Conservation (phyloP, 1,140 invertebrate species). For the Theocolax elegans region DNA sequence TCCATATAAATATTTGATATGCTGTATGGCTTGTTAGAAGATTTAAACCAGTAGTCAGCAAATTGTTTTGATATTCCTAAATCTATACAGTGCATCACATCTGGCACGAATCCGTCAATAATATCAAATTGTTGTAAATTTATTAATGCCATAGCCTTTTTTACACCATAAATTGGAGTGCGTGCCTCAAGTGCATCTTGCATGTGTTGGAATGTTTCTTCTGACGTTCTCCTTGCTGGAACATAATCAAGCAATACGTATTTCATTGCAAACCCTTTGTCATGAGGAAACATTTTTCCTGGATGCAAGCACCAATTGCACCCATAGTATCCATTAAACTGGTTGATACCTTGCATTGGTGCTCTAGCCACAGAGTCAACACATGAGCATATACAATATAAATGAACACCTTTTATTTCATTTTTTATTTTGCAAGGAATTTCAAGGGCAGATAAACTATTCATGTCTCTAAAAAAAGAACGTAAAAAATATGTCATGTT, state of each 20-base stretch:
- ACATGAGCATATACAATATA: constrained; percentile 33
- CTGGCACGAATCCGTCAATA: constrained; percentile 33
- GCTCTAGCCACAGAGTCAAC: constrained; percentile 31
- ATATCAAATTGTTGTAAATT: constrained; percentile 37
- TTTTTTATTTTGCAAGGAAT: constrained; percentile 1
- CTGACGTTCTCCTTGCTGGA: constrained; percentile 3
- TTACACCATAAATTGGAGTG: constrained; percentile 25
- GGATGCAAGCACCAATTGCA: constrained; percentile 32
- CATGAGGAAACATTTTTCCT: constrained; percentile 11
- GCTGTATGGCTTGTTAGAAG: neutral
- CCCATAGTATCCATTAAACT: constrained; percentile 42
- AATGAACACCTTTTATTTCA: constrained; percentile 13
- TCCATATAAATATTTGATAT: neutral
- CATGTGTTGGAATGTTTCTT: constrained; percentile 20
- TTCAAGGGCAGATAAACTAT: constrained; percentile 7
- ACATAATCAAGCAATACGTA: constrained; percentile 6
- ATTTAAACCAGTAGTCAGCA: constrained; percentile 37
- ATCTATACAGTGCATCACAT: constrained; percentile 38
- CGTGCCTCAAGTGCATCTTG: neutral
- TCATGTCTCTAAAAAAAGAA: constrained; percentile 27
- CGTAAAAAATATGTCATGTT: constrained; percentile 22
- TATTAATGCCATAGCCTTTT: constrained; percentile 25
- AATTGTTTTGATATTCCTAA: constrained; percentile 38
- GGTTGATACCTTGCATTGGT: constrained; percentile 19
- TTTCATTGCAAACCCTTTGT: constrained; percentile 13